Percentiles rank a stretch among this genome's conserved stretches.
These are phyloP conservation scores for Neoscelio sp. DNA, from an alignment of 2,888 invertebrate species.

Conservation along the genomic window DNA sequence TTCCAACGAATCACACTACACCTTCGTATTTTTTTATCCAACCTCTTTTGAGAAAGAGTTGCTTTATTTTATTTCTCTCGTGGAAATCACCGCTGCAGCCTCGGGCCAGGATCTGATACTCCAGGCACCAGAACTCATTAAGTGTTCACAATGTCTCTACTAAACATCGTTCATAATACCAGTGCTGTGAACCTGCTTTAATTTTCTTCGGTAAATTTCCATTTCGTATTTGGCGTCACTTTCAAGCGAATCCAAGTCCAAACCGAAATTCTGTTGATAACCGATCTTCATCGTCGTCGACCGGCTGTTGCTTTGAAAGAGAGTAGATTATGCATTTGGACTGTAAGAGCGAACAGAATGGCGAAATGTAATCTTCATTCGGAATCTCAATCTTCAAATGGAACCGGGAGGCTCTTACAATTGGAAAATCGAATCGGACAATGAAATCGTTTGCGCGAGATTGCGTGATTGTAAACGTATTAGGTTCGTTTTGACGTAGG, in stretches of 20 bases:
- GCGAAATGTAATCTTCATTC: constrained; percentile 47
- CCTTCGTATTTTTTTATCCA: too few species aligned
- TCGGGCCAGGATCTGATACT: too few species aligned
- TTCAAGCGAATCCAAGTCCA: constrained; percentile 14
- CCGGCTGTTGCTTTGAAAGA: constrained; percentile 44
- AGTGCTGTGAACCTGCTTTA: not conserved
- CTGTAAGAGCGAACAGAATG: constrained; percentile 55
- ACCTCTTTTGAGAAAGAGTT: too few species aligned
- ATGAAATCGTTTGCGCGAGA: constrained; percentile 56
- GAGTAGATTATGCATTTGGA: constrained; percentile 54
- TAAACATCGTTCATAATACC: constrained; percentile 1
- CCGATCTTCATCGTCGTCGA: constrained; percentile 6
- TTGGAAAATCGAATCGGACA: constrained; percentile 56
- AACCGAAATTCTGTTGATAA: constrained; percentile 47
- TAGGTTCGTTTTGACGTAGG: constrained; percentile 37
- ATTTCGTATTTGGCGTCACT: constrained; percentile 15
- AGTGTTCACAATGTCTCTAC: not conserved
- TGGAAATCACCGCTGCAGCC: too few species aligned
- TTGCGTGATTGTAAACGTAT: constrained; percentile 39
- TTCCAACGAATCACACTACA: too few species aligned
- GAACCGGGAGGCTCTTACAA: constrained; percentile 33
- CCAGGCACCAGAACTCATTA: too few species aligned
- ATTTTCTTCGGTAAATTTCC: not conserved
- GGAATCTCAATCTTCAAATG: constrained; percentile 53
- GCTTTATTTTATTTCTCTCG: too few species aligned